Base-by-base conservation (phyloP, 2,888 invertebrate species). In the Ophion ellenae region DNA sequence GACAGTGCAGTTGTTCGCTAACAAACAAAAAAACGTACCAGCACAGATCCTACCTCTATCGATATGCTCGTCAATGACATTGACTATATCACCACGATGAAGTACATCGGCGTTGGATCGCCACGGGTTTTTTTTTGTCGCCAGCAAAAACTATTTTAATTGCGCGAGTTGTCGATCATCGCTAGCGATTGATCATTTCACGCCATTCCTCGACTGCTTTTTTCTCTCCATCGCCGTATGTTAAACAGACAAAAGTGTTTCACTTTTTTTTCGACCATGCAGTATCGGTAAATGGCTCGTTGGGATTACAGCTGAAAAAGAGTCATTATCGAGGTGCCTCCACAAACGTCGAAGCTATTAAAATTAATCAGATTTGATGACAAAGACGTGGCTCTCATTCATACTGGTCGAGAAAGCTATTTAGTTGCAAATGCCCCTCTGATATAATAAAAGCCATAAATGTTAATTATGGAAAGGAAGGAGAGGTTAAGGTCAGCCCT, bases 71-170 rank as follows among this genome's bases (percentile, higher is more conserved):
- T 67, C 64, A 77, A 76, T 73, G 76, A 77, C 78, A 74, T 78
- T 24, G 63, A 74, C 47, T 75, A 82, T 82, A 47, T 14, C 81
- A 78, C 81, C 74, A 24, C 69, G 45, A 57, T 70, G 36, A 82
- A 78, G 74, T 75, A 79, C 74, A 75, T 53, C 53, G 28, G 64
- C 47, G 57, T 53, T 11, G 59, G 75, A 63, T 47, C 36, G 53
- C 73, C 47, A 20, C 47, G 32, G 73, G 73, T 28, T 74, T 57
- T 20, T 70, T 77, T 57, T 20, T 69, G 32, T 32, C 57, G 36
- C 57, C 14, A 20, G 2, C 53, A 73, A 77, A 59, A 28, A 75
- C 59, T 11, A 63, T 76, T 57, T 74, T 7, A 2, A 78, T 69
- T 24, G 53, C 64, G 47, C 40, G 17, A 32, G 11, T 32, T 63